A percentile compares a stretch with the other conserved stretches of the same genome.
phyloP scores from a whole-genome alignment of 2,888 invertebrate species.

The Zygaena filipendulae region DNA sequence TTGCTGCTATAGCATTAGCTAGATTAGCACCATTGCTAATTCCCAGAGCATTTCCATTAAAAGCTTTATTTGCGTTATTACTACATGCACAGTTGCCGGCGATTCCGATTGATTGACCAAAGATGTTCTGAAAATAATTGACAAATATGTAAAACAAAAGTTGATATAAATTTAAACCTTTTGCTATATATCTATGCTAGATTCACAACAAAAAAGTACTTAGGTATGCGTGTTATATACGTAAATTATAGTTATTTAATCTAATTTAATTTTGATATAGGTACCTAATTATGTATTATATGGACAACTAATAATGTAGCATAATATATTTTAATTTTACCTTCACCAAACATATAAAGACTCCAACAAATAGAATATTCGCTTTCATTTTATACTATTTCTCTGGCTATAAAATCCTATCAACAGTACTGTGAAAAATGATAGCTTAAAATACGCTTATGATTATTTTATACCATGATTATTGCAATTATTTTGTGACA shows the following conservation, averaged over 20 bases:
- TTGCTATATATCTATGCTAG: slow-evolving; percentile 2
- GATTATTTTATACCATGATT: slow-evolving; percentile 15
- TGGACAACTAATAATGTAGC: background rate
- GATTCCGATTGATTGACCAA: slow-evolving; percentile 18
- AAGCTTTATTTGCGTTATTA: no score
- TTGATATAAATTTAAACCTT: slow-evolving; percentile 1
- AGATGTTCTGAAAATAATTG: slow-evolving; percentile 23
- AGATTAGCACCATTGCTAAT: no score
- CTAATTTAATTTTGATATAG: background rate
- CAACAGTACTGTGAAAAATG: no score
- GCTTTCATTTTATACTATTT: background rate
- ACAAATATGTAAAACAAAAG: slow-evolving; percentile 2
- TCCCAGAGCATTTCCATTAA: no score
- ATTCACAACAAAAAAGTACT: no score
- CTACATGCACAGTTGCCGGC: no score
- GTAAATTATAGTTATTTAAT: slow-evolving; percentile 1
- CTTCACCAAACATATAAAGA: background rate
- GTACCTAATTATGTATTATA: no score
- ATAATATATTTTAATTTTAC: background rate
- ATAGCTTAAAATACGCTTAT: background rate
- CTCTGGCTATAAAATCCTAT: no score
- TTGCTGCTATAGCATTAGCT: slow-evolving; percentile 10
- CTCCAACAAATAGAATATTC: background rate
- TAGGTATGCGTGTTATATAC: no score
- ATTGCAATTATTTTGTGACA: slow-evolving; percentile 5